Percentiles rank a stretch among this genome's conserved stretches.
These are phyloP conservation scores for Bombus sylvicola DNA, from an alignment of 1,140 invertebrate species.

Conservation along the genomic window DNA sequence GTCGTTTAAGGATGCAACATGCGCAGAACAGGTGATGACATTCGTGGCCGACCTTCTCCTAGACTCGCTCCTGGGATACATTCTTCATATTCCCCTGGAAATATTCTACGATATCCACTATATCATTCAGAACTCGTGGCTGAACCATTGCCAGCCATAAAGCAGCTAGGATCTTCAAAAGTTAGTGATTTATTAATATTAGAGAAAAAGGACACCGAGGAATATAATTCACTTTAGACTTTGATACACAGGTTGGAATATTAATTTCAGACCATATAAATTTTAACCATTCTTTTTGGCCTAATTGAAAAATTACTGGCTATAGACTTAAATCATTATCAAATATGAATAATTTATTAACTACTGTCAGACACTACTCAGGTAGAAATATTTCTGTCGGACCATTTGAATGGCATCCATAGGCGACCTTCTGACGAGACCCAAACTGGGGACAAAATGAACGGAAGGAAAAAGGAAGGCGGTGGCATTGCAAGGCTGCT, in stretches of 20 bases:
- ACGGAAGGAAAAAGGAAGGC: constrained; percentile 40
- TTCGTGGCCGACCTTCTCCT: constrained; percentile 21
- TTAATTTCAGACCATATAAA: too few species aligned
- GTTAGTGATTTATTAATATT: not conserved
- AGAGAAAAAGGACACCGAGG: not conserved
- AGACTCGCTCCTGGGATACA: not conserved
- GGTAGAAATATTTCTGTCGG: too few species aligned
- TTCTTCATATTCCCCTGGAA: not conserved
- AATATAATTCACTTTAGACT: too few species aligned
- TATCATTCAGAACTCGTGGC: not conserved
- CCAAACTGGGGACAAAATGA: not conserved
- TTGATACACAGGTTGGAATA: too few species aligned
- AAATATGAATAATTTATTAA: too few species aligned
- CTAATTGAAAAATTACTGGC: too few species aligned
- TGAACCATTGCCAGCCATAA: too few species aligned
- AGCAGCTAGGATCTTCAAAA: not conserved
- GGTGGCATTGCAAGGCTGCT: constrained; percentile 72
- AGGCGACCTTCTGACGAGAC: not conserved
- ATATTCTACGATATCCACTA: not conserved
- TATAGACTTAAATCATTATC: too few species aligned
- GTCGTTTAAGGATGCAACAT: constrained; percentile 35
- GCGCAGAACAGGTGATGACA: constrained; percentile 38
- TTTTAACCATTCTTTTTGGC: too few species aligned
- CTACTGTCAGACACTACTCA: too few species aligned
- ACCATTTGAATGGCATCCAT: not conserved